Base-by-base conservation (phyloP, 2,888 invertebrate species). In the Acleris literana region DNA sequence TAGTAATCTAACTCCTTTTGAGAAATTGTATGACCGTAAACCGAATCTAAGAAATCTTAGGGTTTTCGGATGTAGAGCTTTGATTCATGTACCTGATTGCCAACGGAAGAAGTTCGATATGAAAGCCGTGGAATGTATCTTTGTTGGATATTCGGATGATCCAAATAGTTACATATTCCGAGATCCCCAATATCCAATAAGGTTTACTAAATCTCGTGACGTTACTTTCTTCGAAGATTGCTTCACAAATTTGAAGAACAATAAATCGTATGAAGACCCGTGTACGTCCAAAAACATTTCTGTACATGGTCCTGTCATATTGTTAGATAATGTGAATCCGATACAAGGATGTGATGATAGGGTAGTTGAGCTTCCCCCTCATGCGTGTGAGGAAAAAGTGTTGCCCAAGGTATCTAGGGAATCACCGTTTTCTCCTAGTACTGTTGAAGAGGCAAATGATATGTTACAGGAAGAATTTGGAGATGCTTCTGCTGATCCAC, bases 131-230 rank as follows among this genome's bases (percentile, higher is more conserved):
- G 22, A 51, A 16, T 51, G 13, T 51, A 51, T 51, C 1, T 49
- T 46, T 16, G 7, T 46, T 13, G 46, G 46, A 46, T 46, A 46
- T 16, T 13, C 49, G 1, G 49, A 49, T 18, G 49, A 18, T 49
- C 49, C 49, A 49, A 55, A 55, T 39, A 43, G 39, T 18, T 43
- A 55, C 39, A 11, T 55, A 25, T 52, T 52, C 25, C 25, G 52
- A n/a, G 52, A 52, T 25, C 29, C 52, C 1, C 18, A 18, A 13
- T 43, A 55, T 20, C 55, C 55, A 16, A 17, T 13, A 20, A 17
- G 43, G 18, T 39, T 43, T 13, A 22, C 6, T 13, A 55, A 43
- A 43, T 55, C 43, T 2, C 39, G 55, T n/a, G 55, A 43, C 18
- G 55, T 13, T 9, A 43, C 43, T 5, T 55, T 55, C 43, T 55